phyloP scores from a whole-genome alignment of 1,140 invertebrate genomes.

The Armadillidium nasatum region DNA sequence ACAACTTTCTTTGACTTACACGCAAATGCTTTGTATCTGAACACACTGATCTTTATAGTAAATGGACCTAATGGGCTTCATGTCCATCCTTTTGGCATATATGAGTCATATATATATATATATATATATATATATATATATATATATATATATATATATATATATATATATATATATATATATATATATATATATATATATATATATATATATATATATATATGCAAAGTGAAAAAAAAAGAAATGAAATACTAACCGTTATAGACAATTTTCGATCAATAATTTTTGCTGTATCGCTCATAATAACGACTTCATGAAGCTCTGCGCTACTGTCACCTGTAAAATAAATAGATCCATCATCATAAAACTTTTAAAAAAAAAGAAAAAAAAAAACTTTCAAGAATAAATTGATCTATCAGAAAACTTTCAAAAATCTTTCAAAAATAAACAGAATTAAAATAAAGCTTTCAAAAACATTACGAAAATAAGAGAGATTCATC shows the following conservation, averaged over 20 bases:
- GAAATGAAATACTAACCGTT: not conserved
- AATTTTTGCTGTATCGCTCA: not conserved
- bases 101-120: not conserved
- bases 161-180: slow-evolving; percentile 16
- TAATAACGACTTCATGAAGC: not conserved
- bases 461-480: no score
- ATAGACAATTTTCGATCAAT: not conserved
- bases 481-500: no score
- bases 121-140: not conserved
- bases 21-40: no score
- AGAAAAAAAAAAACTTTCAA: no score
- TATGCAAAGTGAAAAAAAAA: not conserved
- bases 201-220: not conserved
- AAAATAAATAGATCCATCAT: not conserved
- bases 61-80: no score
- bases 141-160: slow-evolving; percentile 3
- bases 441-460: no score
- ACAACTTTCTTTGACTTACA: no score
- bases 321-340: not conserved
- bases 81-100: no score
- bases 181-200: slow-evolving; percentile 20
- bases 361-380: no score
- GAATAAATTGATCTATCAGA: no score
- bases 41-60: no score
- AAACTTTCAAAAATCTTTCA: no score